These are phyloP conservation scores for Scaptomyza tumidula DNA, from an alignment of 2,888 invertebrate species.

Conservation along the genomic window DNA sequence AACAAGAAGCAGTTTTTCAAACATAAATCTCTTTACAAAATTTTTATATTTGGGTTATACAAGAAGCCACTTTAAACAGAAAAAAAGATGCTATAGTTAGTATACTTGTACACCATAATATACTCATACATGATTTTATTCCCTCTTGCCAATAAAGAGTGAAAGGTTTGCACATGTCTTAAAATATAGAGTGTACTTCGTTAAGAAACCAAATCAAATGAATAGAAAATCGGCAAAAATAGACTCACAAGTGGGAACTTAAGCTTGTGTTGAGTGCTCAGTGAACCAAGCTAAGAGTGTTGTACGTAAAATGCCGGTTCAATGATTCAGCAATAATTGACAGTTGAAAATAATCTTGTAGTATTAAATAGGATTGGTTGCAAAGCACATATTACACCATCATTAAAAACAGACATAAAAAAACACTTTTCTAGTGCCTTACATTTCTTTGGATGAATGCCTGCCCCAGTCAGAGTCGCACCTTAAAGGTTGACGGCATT, in stretches of 20 bases:
- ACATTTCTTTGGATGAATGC: constrained; percentile 54
- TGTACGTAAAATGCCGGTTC: constrained; percentile 19
- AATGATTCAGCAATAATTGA: constrained; percentile 48
- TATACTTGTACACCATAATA: too few relatives aligned
- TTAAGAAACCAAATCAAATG: background rate
- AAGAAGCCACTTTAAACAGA: too few relatives aligned
- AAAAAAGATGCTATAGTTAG: too few relatives aligned
- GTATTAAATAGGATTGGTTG: constrained; percentile 58
- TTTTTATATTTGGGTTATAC: too few relatives aligned
- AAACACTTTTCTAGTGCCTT: constrained; percentile 45
- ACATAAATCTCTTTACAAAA: too few relatives aligned
- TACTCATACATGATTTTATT: too few relatives aligned
- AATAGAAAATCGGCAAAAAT: constrained; percentile 12
- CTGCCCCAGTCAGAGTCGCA: constrained; percentile 55
- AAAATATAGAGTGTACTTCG: background rate
- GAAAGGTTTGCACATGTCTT: constrained; percentile 15
- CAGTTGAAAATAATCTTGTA: constrained; percentile 39
- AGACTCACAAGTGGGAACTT: constrained; percentile 19
- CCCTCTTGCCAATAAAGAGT: constrained; percentile 9
- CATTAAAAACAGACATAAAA: constrained; percentile 29
- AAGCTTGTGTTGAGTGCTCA: constrained; percentile 9
- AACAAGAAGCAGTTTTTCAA: too few relatives aligned
- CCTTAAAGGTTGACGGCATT: constrained; percentile 74
- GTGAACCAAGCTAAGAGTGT: constrained; percentile 21
- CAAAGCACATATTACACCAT: constrained; percentile 49